Conservation (phyloP, 2,113 vertebrate species). For the Zosterops borbonicus region DNA sequence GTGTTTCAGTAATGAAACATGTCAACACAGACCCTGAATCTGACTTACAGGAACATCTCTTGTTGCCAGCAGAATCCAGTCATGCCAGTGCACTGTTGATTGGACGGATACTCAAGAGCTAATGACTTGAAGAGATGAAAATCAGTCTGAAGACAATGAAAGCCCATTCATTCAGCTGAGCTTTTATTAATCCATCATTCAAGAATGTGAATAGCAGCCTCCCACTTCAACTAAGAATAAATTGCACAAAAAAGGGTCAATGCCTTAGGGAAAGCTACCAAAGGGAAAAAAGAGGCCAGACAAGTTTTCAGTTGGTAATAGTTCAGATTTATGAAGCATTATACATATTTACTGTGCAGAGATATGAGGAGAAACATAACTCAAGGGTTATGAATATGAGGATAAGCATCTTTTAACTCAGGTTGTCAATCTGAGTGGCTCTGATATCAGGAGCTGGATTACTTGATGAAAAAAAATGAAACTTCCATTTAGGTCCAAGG, state of each 20-base stretch:
- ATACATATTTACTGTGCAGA: not conserved
- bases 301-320: not conserved
- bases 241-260: not conserved
- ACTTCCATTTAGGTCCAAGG: not conserved
- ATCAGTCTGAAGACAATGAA: not conserved
- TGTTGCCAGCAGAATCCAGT: conserved; percentile 3
- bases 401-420: not conserved
- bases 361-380: not conserved
- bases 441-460: not conserved
- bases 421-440: not conserved
- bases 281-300: not conserved
- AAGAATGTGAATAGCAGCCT: not conserved
- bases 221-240: not conserved
- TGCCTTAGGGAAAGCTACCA: not conserved
- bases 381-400: not conserved
- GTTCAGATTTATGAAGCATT: not conserved
- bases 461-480: not conserved
- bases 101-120: not conserved
- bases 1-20: not conserved
- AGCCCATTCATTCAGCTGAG: not conserved
- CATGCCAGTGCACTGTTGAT: not conserved
- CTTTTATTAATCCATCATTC: not conserved
- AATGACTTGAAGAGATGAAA: conserved; percentile 10
- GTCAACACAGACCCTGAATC: not conserved
- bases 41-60: not conserved